These are phyloP conservation scores for Bicyclus anynana DNA, from an alignment of 1,140 invertebrate species.

Conservation along the genomic window DNA sequence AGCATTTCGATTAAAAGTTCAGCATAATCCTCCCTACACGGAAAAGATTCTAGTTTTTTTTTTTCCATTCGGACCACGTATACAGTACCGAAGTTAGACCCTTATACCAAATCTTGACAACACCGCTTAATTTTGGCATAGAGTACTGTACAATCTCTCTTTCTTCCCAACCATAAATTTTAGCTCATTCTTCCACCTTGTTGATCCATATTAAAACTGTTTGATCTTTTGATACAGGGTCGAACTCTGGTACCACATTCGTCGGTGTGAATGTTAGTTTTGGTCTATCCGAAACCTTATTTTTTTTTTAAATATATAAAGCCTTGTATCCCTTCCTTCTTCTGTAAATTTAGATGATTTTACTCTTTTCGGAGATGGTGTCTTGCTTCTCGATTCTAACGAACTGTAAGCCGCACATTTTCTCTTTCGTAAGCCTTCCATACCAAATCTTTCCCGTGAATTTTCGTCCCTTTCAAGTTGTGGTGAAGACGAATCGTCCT, in stretches of 20 bases:
- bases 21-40: constrained; percentile 17
- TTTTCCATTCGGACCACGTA: not conserved
- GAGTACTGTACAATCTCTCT: not conserved
- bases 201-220: not conserved
- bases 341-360: not conserved
- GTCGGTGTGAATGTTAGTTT: not conserved
- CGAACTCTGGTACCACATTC: not conserved
- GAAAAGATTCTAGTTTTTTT: constrained; percentile 17
- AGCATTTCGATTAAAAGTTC: constrained; percentile 33
- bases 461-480: not conserved
- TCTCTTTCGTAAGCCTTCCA: no score
- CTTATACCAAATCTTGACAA: not conserved
- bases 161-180: not conserved
- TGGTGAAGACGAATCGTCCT: not conserved
- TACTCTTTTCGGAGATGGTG: no score
- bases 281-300: not conserved
- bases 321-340: not conserved
- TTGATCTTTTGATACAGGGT: not conserved
- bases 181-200: not conserved
- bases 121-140: not conserved
- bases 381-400: no score
- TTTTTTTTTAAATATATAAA: not conserved
- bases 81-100: not conserved
- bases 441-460: not conserved
- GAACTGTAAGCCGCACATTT: no score